Percentiles rank a stretch among this genome's conserved stretches.
These are phyloP conservation scores for Cephus rjabovi DNA, from an alignment of 2,888 invertebrate genomes.

Conservation along the genomic window DNA sequence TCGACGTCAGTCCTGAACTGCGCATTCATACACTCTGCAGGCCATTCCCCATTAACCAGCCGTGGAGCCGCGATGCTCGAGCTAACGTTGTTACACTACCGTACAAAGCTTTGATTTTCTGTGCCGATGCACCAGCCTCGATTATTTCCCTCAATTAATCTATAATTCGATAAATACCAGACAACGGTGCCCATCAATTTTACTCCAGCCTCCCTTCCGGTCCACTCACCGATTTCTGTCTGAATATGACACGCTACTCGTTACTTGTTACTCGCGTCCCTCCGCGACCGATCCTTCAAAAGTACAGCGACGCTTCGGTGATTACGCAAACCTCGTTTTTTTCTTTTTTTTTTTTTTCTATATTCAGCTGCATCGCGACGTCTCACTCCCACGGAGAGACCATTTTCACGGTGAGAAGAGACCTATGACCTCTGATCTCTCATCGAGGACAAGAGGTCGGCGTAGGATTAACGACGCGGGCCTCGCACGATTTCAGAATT, in stretches of 20 bases:
- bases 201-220: not conserved
- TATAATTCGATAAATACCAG: constrained; percentile 51
- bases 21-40: constrained; percentile 14
- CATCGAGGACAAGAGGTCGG: not conserved
- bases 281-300: too few species aligned
- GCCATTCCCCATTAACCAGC: not conserved
- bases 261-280: too few species aligned
- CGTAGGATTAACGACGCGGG: not conserved
- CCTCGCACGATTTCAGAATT: constrained; percentile 1
- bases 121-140: constrained; percentile 39
- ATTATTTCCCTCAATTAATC: constrained; percentile 52
- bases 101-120: constrained; percentile 52
- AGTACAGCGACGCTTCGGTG: not conserved
- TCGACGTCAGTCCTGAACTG: constrained; percentile 4
- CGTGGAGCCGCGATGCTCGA: not conserved
- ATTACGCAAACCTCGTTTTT: not conserved
- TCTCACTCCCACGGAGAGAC: too few species aligned
- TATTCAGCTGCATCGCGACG: too few species aligned
- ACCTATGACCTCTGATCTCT: too few species aligned
- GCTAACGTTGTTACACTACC: constrained; percentile 40
- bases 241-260: not conserved
- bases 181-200: constrained; percentile 40
- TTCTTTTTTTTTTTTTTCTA: not conserved
- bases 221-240: not conserved
- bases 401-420: too few species aligned